Evolutionary conservation across 2,113 vertebrate genomes (phyloP), one percentile per base, ranked within the genome.

Genomic region (Lutjanus erythropterus): DNA sequence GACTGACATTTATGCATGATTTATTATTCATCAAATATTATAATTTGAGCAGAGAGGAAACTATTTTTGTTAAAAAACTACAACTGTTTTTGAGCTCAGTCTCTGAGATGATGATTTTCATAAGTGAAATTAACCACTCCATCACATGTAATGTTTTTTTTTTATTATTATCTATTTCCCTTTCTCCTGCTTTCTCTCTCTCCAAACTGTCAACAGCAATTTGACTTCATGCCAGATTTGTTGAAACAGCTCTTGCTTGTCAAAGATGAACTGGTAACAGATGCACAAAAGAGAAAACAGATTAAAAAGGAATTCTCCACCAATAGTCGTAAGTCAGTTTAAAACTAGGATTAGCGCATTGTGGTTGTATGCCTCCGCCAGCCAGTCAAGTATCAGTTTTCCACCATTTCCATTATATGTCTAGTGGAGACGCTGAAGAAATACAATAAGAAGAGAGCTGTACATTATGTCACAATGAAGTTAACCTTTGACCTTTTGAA

Each of bases 1-100:
- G 58, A 70, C 19, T 65, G 42, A 61, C 27, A 84, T 70, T 68
- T 47, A 52, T 37, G 16, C 33, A 65, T n/a, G 27, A 27, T 65
- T 15, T 65, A n/a, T 27, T 25, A 55, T 31, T 47, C 68, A 58
- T 83, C 15, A n/a, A 56, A 52, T 55, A 16, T 23, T n/a, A 76
- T 49, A 4, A 76, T 58, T 39, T 53, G 3, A 15, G 39, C 6
- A 21, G 1, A 53, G 14, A 58, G n/a, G n/a, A n/a, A n/a, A n/a
- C n/a, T n/a, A n/a, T n/a, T n/a, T n/a, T n/a, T n/a, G n/a, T n/a
- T n/a, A n/a, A n/a, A n/a, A n/a, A n/a, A n/a, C n/a, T n/a, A n/a
- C n/a, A n/a, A n/a, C n/a, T n/a, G n/a, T n/a, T n/a, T 25, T 53
- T 72, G 12, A 67, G 31, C 52, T 15, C 0, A 19, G 27, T 49